These are phyloP conservation scores for Medauroidea extradentata DNA, from an alignment of 1,140 invertebrate genomes.

Conservation along the genomic window DNA sequence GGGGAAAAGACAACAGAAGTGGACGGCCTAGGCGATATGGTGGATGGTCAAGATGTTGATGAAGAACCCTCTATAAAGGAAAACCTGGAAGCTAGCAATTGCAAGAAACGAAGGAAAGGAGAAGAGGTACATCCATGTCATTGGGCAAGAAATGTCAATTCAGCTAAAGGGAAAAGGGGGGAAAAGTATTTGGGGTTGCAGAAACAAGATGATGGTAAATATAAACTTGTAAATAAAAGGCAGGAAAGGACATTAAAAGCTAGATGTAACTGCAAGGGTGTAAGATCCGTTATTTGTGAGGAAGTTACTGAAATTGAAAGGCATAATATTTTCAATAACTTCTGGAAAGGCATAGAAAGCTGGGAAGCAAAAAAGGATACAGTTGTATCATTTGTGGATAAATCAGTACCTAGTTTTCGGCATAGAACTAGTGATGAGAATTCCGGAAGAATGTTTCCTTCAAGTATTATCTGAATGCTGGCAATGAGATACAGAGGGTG, in stretches of 20 bases:
- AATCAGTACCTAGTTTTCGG: constrained; percentile 11
- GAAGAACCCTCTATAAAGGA: too few species aligned
- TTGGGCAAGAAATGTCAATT: constrained; percentile 10
- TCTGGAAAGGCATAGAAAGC: constrained; percentile 14
- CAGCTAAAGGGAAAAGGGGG: constrained; percentile 25
- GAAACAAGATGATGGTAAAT: constrained; percentile 13
- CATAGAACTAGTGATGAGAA: constrained; percentile 9
- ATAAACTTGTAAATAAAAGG: constrained; percentile 11
- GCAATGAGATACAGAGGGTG: constrained; percentile 6
- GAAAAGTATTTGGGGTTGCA: constrained; percentile 17
- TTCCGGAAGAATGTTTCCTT: constrained; percentile 11
- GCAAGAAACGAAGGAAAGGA: constrained; percentile 13
- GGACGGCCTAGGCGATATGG: too few species aligned
- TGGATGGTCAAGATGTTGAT: too few species aligned
- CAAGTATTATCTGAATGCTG: constrained; percentile 12
- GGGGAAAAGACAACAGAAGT: too few species aligned
- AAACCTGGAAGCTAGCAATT: too few species aligned
- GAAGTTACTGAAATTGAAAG: constrained; percentile 10
- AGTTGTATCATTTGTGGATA: constrained; percentile 12
- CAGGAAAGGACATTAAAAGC: constrained; percentile 13
- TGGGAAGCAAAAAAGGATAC: constrained; percentile 12
- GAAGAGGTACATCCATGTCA: constrained; percentile 14
- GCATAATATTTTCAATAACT: constrained; percentile 10
- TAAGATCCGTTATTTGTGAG: constrained; percentile 8
- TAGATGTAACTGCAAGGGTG: constrained; percentile 11